phyloP scores from a whole-genome alignment of 2,888 invertebrate species.

The Drosophila glabriapex region DNA sequence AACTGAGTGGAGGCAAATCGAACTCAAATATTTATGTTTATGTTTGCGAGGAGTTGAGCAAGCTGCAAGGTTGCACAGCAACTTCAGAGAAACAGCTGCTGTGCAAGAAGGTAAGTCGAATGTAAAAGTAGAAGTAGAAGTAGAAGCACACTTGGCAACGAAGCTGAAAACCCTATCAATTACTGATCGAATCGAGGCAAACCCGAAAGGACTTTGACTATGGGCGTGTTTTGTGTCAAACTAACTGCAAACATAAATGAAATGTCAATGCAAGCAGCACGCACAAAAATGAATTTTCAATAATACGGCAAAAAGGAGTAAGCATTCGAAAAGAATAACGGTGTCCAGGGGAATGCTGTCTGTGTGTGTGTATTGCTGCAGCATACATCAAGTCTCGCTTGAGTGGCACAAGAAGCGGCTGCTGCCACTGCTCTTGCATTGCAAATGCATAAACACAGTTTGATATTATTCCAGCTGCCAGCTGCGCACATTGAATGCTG shows the following conservation, averaged over 20 bases:
- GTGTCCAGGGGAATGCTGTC: conserved; percentile 1
- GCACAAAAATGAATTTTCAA: conserved; percentile 72
- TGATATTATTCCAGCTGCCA: conserved; percentile 77
- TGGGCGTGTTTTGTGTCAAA: conserved; percentile 37
- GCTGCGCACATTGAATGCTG: conserved; percentile 67
- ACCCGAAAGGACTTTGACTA: conserved; percentile 50
- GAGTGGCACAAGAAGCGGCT: conserved; percentile 30
- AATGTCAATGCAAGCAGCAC: conserved; percentile 71
- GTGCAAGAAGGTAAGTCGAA: neutral
- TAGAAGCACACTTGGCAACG: conserved; percentile 24
- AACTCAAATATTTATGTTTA: conserved; percentile 33
- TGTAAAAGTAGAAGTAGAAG: neutral
- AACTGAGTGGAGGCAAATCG: conserved; percentile 1
- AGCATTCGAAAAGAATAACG: neutral
- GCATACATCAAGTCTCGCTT: conserved; percentile 68
- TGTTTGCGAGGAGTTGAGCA: conserved; percentile 6
- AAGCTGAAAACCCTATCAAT: conserved; percentile 58
- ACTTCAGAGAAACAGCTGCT: conserved; percentile 16
- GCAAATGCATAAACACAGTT: conserved; percentile 79
- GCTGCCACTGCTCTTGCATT: conserved; percentile 59
- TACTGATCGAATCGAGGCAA: conserved; percentile 51
- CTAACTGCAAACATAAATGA: conserved; percentile 66
- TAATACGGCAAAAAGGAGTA: conserved; percentile 27
- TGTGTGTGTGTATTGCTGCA: neutral
- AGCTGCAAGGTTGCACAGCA: neutral